These are phyloP conservation scores for Acronicta alni DNA, from an alignment of 2,888 invertebrate genomes.

Conservation along the genomic window DNA sequence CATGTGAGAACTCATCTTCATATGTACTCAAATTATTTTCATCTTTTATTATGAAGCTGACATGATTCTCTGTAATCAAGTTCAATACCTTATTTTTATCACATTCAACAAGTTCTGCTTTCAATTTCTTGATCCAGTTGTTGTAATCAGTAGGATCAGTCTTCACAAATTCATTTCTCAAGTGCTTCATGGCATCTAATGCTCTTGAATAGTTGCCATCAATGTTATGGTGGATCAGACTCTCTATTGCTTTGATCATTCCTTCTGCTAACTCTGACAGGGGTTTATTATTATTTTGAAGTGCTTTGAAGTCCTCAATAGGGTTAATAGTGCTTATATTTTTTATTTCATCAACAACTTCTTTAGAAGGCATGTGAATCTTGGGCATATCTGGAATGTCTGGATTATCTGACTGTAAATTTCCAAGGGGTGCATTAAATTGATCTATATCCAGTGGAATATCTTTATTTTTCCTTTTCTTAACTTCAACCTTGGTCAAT, in stretches of 20 bases:
- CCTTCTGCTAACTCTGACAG: conserved; percentile 69
- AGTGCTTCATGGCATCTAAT: conserved; percentile 72
- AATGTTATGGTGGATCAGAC: conserved; percentile 75
- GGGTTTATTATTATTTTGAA: conserved; percentile 78
- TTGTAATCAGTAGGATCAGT: conserved; percentile 77
- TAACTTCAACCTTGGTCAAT: conserved; percentile 80
- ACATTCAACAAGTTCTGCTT: conserved; percentile 66
- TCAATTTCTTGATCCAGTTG: conserved; percentile 79
- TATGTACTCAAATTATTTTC: conserved; percentile 77
- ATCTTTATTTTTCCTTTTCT: conserved; percentile 67
- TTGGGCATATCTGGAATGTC: conserved; percentile 65
- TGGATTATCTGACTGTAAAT: conserved; percentile 31
- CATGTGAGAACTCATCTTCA: conserved; percentile 69
- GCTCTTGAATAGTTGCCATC: conserved; percentile 79
- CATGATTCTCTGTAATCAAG: conserved; percentile 70
- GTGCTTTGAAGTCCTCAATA: conserved; percentile 88
- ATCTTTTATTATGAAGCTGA: conserved; percentile 75
- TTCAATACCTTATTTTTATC: conserved; percentile 70
- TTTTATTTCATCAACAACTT: conserved; percentile 58
- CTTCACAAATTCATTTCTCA: conserved; percentile 77
- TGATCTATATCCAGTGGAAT: conserved; percentile 50
- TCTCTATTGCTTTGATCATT: conserved; percentile 80
- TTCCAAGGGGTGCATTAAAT: conserved; percentile 46
- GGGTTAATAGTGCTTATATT: conserved; percentile 90
- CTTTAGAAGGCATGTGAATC: conserved; percentile 66